Conservation (phyloP, 2,888 invertebrate genomes). For the Acrocyrtus sp. region DNA sequence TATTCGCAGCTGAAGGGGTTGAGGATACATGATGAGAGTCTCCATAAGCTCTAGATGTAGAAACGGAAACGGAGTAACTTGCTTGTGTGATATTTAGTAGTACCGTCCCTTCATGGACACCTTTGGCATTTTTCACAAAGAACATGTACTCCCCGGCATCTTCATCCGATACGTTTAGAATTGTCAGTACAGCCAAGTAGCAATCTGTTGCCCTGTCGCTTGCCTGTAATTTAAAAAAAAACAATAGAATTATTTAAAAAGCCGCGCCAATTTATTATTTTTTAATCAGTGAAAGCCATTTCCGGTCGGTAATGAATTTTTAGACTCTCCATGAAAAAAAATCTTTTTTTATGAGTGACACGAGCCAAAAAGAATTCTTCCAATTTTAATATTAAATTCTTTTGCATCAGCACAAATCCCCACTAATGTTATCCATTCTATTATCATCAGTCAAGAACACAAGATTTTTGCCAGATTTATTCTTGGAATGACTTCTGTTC, state of each 20-base stretch:
- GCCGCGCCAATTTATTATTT: no score
- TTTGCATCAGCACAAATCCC: no score
- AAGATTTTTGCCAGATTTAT: neutral
- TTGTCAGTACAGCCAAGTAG: slow-evolving; percentile 72
- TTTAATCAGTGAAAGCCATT: no score
- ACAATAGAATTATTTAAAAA: no score
- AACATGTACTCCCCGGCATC: slow-evolving; percentile 75
- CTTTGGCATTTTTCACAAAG: slow-evolving; percentile 73
- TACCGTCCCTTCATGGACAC: slow-evolving; percentile 74
- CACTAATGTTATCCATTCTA: no score
- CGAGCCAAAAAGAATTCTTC: no score
- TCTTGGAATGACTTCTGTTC: slow-evolving; percentile 34
- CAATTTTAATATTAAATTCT: no score
- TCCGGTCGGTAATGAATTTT: no score
- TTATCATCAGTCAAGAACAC: neutral
- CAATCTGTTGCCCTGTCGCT: slow-evolving; percentile 70
- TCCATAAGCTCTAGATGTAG: slow-evolving; percentile 51
- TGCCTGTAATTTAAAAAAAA: slow-evolving; percentile 65
- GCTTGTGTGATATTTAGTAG: slow-evolving; percentile 72
- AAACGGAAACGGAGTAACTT: slow-evolving; percentile 63
- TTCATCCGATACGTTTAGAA: slow-evolving; percentile 70
- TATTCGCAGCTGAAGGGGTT: slow-evolving; percentile 2
- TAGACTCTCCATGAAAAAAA: no score
- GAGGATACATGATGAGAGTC: slow-evolving; percentile 39
- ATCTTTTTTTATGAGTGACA: no score